Base-by-base conservation (phyloP, 2,113 vertebrate species). In the Coreoperca whiteheadi region DNA sequence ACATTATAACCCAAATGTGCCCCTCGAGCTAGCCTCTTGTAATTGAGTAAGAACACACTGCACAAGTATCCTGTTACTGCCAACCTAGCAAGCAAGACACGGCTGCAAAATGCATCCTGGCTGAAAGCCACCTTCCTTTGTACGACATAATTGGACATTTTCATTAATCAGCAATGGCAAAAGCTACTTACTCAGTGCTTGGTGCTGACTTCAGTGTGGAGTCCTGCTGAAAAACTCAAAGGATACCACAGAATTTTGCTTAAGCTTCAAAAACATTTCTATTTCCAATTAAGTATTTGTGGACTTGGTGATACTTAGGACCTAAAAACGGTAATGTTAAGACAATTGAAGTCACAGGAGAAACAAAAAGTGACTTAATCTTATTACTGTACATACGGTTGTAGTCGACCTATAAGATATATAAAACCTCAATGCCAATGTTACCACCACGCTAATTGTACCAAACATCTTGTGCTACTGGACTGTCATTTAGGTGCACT, bases 101-200 rank as follows among this genome's bases (percentile, higher is more conserved):
- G n/a, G 18, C n/a, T 48, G 41, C 56, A 60, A 23, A 61, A 8
- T 12, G 23, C 21, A 6, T 54, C n/a, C 50, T 71, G 74, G 66
- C 73, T 57, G 28, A 32, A 28, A 34, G 61, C 70, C 77, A 68
- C 43, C 18, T 39, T 11, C 48, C 50, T 63, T 46, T 18, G 41
- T 32, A 48, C 51, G 41, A 57, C 53, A 30, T 48, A 59, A 71
- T 48, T 51, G 30, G 34, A 48, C 56, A 48, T 43, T 80, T 74
- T 41, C 28, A 70, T 76, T 75, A 28, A 76, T 71, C 37, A 9
- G 48, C 34, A 18, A 9, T 69, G 28, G 51, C 8, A 21, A 34
- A 11, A 21, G 48, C 34, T 30, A 21, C 50, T 56, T 25, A 61
- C 61, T 59, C 16, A 56, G 48, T 25, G 28, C 9, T 8, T 2